Evolutionary conservation across 2,113 vertebrate species (phyloP), one percentile per base, ranked within the genome.

Genomic region (Stigmatopora nigra): DNA sequence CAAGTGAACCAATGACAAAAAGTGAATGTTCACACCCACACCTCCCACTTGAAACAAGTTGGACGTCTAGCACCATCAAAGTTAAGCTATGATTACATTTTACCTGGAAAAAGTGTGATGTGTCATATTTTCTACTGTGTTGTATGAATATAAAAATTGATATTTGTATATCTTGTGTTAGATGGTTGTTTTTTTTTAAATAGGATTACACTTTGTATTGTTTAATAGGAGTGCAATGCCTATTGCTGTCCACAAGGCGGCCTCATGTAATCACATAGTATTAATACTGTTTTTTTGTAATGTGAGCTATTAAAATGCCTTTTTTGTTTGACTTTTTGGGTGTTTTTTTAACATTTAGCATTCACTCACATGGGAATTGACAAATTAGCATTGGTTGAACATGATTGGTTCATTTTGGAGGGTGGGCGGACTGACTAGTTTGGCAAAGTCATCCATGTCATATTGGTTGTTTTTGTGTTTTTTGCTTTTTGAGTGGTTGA

Each of bases 381-480:
- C 51, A 22, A 22, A 12, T 25, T 25, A 10, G n/a, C 19, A 19
- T 53, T 14, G 19, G 20, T 12, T 53, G 19, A 14, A 22, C 3
- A 4, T 22, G 8, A 53, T 53, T 10, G 1, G 13, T 12, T 31
- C 2, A 22, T 22, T 53, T 53, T 20, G 20, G 51, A 53, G 13
- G 1, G 25, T 17, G 7, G 31, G 14, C 35, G 55, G 14, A 36
- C 35, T 51, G 48, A 49, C 20, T 53, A 10, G 51, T 4, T 53
- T 1, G 51, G n/a, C n/a, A 53, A 53, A 69, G 71, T 80, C 72
- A 83, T 89, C 69, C 83, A 84, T 78, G 71, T 82, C 84, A 66
- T 68, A 88, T 83, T 75, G 73, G 75, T 48, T 61, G 57, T 65
- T 20, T 70, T 69, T n/a, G 14, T 35, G 22, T 41, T 35, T 73